Evolutionary conservation across 2,888 invertebrate species (phyloP).

Genomic region (Watsonalla binaria): DNA sequence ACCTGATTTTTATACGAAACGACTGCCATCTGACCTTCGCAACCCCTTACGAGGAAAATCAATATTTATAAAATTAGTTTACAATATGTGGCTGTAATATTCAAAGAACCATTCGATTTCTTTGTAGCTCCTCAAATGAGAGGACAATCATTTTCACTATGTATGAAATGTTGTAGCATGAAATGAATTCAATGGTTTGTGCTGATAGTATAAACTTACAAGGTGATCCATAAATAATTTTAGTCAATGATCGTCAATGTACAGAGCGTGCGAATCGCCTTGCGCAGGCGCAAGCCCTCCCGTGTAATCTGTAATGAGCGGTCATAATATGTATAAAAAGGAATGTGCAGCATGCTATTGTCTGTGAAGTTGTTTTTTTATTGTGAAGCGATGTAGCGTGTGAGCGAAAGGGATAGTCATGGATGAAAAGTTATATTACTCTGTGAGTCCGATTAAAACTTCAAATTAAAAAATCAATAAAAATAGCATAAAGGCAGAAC

Average conservation of each 20-base stretch:
- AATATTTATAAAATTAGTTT: too few species aligned
- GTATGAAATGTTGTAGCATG: too few species aligned
- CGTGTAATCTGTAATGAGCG: constrained; percentile 29
- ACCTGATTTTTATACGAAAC: too few species aligned
- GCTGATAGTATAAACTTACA: not conserved
- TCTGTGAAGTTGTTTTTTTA: not conserved
- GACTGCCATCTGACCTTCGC: too few species aligned
- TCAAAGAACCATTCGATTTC: too few species aligned
- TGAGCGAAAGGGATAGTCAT: not conserved
- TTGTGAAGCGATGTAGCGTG: not conserved
- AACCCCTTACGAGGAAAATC: too few species aligned
- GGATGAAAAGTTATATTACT: not conserved
- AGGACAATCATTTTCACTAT: too few species aligned
- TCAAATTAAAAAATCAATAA: not conserved
- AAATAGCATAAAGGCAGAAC: not conserved
- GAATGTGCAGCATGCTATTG: not conserved
- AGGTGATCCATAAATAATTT: constrained; percentile 2
- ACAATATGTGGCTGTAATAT: too few species aligned
- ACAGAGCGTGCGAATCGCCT: constrained; percentile 7
- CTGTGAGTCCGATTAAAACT: not conserved
- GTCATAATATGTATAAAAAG: not conserved
- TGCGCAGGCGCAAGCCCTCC: constrained; percentile 4
- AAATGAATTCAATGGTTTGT: too few species aligned
- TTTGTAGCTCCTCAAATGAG: too few species aligned
- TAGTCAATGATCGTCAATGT: constrained; percentile 14